Evolutionary conservation across 1,140 invertebrate genomes (phyloP).

Genomic region (Zaprionus taronus): DNA sequence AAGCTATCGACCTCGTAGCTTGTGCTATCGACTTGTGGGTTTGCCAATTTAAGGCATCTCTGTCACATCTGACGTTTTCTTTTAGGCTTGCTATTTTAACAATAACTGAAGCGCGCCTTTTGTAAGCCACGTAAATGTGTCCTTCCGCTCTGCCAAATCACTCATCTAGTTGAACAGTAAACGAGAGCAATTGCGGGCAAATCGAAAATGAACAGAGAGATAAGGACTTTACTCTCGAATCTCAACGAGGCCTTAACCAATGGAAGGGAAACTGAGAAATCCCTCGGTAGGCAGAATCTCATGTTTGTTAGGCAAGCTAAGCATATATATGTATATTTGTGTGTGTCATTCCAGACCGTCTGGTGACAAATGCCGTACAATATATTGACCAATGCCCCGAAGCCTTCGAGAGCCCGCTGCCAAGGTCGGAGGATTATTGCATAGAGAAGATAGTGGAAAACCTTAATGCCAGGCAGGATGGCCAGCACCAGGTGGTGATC

Average conservation of each 20-base stretch:
- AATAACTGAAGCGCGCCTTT: not conserved
- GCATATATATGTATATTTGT: not conserved
- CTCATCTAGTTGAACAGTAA: not conserved
- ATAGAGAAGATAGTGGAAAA: constrained; percentile 26
- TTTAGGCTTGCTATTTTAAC: not conserved
- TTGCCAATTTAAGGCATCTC: not conserved
- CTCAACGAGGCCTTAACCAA: constrained; percentile 4
- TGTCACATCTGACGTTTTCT: not conserved
- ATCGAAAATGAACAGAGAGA: constrained; percentile 1
- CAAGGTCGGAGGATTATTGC: constrained; percentile 47
- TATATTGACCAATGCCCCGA: constrained; percentile 55
- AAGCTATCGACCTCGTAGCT: not conserved
- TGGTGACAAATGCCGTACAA: constrained; percentile 53
- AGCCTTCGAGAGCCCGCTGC: constrained; percentile 30
- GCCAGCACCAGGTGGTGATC: not conserved
- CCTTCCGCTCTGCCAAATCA: not conserved
- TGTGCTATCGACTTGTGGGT: not conserved
- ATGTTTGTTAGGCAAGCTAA: not conserved
- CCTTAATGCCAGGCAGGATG: constrained; percentile 17
- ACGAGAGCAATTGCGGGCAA: not conserved
- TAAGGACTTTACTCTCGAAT: constrained; percentile 12
- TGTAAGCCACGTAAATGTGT: not conserved
- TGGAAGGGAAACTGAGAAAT: not conserved
- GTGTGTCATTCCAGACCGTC: not conserved
- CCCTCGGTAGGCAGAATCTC: constrained; percentile 4